phyloP scores from a whole-genome alignment of 2,888 invertebrate species.

The Latrodectus hesperus region DNA sequence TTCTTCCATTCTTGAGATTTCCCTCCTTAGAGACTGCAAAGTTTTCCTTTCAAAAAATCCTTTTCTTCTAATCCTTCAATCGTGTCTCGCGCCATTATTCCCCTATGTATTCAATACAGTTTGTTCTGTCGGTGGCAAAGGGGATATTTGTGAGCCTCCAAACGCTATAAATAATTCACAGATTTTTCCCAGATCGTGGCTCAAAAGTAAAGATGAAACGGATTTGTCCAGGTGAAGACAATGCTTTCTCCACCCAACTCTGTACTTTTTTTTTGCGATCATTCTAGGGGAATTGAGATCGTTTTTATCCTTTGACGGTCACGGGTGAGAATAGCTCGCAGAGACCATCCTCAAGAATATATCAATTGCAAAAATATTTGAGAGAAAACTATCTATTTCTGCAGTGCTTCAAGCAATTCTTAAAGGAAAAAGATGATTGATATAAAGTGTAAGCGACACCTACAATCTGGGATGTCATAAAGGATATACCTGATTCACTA shows the following conservation, averaged over 20 bases:
- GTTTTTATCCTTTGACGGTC: constrained; percentile 3
- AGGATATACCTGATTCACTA: constrained; percentile 22
- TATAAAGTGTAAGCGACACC: constrained; percentile 10
- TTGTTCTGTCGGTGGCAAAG: constrained; percentile 5
- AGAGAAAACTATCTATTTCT: constrained; percentile 20
- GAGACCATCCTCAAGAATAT: constrained; percentile 22
- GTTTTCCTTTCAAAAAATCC: not conserved
- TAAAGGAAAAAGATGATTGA: constrained; percentile 11
- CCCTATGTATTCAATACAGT: constrained; percentile 4
- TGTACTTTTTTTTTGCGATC: not conserved
- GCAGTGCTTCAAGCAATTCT: not conserved
- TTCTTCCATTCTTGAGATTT: no score
- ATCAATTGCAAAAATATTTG: constrained; percentile 32
- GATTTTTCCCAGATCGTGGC: not conserved
- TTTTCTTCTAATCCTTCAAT: not conserved
- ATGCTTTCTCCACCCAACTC: constrained; percentile 10
- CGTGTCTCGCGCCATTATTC: constrained; percentile 1
- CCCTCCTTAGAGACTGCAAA: not conserved
- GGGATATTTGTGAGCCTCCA: constrained; percentile 15
- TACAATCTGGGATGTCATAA: constrained; percentile 26
- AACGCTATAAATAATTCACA: constrained; percentile 29
- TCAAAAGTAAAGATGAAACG: constrained; percentile 27
- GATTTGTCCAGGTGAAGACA: constrained; percentile 13
- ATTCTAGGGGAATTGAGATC: not conserved
- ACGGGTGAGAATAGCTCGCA: not conserved